These are phyloP conservation scores for Rhynchonycteris naso DNA, from an alignment of 2,797 vertebrate species.

Conservation along the genomic window DNA sequence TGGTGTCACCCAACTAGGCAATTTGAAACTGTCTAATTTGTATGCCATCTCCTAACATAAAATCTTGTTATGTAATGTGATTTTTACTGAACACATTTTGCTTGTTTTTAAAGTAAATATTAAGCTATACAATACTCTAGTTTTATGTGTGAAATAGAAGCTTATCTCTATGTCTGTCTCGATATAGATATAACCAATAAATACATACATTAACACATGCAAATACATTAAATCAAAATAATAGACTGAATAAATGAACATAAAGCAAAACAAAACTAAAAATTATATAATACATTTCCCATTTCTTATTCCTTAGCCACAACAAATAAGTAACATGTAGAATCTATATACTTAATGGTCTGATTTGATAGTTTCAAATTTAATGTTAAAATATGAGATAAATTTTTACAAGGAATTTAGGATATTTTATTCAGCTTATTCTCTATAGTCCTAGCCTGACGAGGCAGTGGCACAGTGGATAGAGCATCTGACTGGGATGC, in stretches of 20 bases:
- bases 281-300: neutral
- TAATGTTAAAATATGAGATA: constrained; percentile 13
- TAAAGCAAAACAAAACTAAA: neutral
- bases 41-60: neutral
- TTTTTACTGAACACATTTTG: neutral
- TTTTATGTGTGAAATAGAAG: neutral
- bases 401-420: neutral
- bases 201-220: neutral
- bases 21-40: constrained; percentile 18
- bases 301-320: neutral
- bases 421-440: neutral
- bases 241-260: neutral
- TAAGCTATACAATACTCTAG: neutral
- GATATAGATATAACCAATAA: neutral
- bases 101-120: constrained; percentile 13
- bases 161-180: neutral
- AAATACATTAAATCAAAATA: neutral
- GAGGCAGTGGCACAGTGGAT: too few relatives aligned
- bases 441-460: too few relatives aligned
- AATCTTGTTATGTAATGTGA: neutral
- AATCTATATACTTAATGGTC: neutral
- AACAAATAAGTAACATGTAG: neutral
- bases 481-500: too few relatives aligned
- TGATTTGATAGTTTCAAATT: neutral
- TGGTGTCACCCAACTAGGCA: neutral